Percentiles rank a stretch among this genome's conserved stretches.
phyloP scores from a whole-genome alignment of 2,888 invertebrate species.

The Epirrhoe alternata region DNA sequence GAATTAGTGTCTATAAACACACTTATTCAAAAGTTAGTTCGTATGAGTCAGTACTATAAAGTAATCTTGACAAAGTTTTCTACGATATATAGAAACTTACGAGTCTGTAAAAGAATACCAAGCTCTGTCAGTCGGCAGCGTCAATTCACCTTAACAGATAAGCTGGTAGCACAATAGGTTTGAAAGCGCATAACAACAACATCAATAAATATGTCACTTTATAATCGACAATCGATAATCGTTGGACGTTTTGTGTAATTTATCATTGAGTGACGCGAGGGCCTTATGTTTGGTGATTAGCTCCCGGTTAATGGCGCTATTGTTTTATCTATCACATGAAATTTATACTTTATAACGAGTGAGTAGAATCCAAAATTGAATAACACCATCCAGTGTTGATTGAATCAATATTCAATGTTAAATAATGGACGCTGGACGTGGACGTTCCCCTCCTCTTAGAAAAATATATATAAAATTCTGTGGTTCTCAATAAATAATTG shows the following conservation, averaged over 20 bases:
- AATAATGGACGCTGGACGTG: not conserved
- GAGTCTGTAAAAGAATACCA: no score
- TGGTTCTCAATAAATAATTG: no score
- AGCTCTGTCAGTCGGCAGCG: not conserved
- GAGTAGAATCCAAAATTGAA: not conserved
- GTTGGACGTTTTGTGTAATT: conserved; percentile 44
- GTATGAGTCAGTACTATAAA: no score
- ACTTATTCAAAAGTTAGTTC: no score
- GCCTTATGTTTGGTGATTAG: conserved; percentile 50
- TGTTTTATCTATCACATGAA: conserved; percentile 21
- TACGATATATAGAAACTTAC: no score
- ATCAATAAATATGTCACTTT: conserved; percentile 43
- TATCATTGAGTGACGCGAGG: conserved; percentile 47
- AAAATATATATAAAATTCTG: no score
- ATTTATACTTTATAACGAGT: conserved; percentile 22
- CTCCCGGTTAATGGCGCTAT: conserved; percentile 41
- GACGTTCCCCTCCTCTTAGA: no score
- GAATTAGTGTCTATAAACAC: no score
- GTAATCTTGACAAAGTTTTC: no score
- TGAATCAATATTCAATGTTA: conserved; percentile 5
- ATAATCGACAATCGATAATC: conserved; percentile 49
- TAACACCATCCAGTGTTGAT: not conserved
- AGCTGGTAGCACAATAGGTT: not conserved
- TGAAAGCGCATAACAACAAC: conserved; percentile 27
- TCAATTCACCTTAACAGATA: not conserved